Evolutionary conservation across 1,140 invertebrate genomes (phyloP).

Genomic region (Zaprionus inermis): DNA sequence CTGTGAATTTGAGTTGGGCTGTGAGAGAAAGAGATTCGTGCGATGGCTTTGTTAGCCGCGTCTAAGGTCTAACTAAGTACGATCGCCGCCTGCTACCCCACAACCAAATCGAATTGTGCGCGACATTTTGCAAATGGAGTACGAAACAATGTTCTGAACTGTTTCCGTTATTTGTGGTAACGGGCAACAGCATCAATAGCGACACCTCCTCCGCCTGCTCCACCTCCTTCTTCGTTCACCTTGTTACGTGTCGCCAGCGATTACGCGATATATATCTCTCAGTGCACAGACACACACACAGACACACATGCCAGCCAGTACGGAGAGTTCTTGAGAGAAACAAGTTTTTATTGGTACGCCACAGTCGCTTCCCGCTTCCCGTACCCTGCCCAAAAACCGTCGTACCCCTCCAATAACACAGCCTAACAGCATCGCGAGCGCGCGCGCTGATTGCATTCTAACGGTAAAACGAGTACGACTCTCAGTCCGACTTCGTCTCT

Average conservation of each 20-base stretch:
- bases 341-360: slow-evolving; percentile 65
- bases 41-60: slow-evolving; percentile 70
- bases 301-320: no score
- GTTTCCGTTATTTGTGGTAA: slow-evolving; percentile 33
- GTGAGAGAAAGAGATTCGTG: slow-evolving; percentile 14
- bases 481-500: slow-evolving; percentile 25
- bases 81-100: slow-evolving; percentile 19
- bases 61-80: slow-evolving; percentile 69
- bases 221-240: not conserved
- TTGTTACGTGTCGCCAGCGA: slow-evolving; percentile 68
- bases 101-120: not conserved
- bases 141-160: slow-evolving; percentile 27
- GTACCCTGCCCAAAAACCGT: slow-evolving; percentile 1
- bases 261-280: slow-evolving; percentile 64
- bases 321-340: slow-evolving; percentile 61
- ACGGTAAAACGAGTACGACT: slow-evolving; percentile 81
- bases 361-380: slow-evolving; percentile 43
- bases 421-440: slow-evolving; percentile 62
- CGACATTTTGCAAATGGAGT: slow-evolving; percentile 27
- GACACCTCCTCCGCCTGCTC: slow-evolving; percentile 6
- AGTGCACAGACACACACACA: not conserved
- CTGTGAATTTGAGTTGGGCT: slow-evolving; percentile 12
- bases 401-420: slow-evolving; percentile 19
- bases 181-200: slow-evolving; percentile 25
- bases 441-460: slow-evolving; percentile 78